phyloP scores from a whole-genome alignment of 2,888 invertebrate genomes.

The Pterostichus madidus region DNA sequence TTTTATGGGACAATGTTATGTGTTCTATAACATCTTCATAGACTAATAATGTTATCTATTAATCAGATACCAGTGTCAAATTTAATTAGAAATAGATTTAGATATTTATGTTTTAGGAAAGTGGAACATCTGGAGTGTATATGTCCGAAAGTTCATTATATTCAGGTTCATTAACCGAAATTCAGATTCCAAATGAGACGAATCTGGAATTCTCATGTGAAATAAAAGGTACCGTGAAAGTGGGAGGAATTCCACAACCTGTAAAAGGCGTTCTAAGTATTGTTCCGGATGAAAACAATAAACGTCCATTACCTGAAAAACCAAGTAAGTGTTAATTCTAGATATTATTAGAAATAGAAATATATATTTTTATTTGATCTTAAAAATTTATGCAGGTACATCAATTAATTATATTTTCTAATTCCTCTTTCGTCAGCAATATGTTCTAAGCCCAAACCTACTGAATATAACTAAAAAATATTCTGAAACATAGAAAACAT shows the following conservation, averaged over 20 bases:
- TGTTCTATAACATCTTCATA: too few relatives aligned
- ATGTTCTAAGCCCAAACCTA: too few relatives aligned
- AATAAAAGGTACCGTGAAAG: constrained; percentile 18
- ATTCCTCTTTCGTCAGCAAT: too few relatives aligned
- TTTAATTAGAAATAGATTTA: not conserved
- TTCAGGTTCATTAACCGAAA: not conserved
- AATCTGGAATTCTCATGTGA: constrained; percentile 17
- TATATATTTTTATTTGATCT: too few relatives aligned
- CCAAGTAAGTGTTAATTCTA: constrained; percentile 12
- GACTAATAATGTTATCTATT: not conserved
- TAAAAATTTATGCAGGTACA: too few relatives aligned
- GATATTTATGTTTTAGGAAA: constrained; percentile 2
- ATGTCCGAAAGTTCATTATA: constrained; percentile 24
- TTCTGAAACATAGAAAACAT: too few relatives aligned
- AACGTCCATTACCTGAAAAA: not conserved
- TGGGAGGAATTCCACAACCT: constrained; percentile 26
- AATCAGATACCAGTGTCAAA: not conserved
- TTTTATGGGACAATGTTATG: too few relatives aligned
- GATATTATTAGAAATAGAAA: not conserved
- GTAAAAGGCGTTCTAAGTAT: not conserved
- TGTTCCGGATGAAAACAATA: constrained; percentile 4
- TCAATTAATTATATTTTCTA: too few relatives aligned
- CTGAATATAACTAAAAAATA: too few relatives aligned
- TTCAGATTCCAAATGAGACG: not conserved
- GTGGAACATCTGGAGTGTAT: constrained; percentile 28